Evolutionary conservation across 2,888 invertebrate genomes (phyloP), one percentile per base, ranked within the genome.

Genomic region (Lepidochrysops patricia): DNA sequence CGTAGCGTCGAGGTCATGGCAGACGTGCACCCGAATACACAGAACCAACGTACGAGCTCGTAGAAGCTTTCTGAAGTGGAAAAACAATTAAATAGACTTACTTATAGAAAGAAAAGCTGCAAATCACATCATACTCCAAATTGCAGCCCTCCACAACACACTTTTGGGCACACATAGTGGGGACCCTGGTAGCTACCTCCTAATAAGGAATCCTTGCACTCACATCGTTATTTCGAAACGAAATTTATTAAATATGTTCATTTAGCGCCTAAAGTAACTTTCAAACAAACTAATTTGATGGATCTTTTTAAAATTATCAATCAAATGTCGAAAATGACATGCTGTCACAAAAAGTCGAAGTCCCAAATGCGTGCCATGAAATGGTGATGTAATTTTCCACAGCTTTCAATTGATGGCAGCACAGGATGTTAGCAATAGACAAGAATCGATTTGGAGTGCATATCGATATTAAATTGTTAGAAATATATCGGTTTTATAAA

Each of bases 241-340:
- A 70, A 72, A 76, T 72, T 79, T 75, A 68, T 72, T 74, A 79
- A 79, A 79, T 80, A 81, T 74, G 77, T 78, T 75, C 77, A 80
- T 84, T 87, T 86, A 87, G 87, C 84, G 83, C 84, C 79, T 76
- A 86, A 86, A 85, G 83, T 80, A 84, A 82, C 84, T 88, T 86
- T 84, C 86, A 87, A 87, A 87, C 88, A 86, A 86, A 86, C 87
- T 86, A 87, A 84, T 82, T 86, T 88, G 88, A 89, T 88, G 82
- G 84, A 84, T 86, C 84, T 81, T 80, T 80, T 78, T 82, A 87
- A 87, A 89, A 88, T 88, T 89, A 88, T 89, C 88, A 89, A 87
- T 88, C 88, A 89, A 89, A 89, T 84, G 88, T 89, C 88, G 84
- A 85, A 88, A 89, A 85, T 89, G 88, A 89, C 88, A 87, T 88